Evolutionary conservation across 2,113 vertebrate species (phyloP).

Genomic region (Esox niger): DNA sequence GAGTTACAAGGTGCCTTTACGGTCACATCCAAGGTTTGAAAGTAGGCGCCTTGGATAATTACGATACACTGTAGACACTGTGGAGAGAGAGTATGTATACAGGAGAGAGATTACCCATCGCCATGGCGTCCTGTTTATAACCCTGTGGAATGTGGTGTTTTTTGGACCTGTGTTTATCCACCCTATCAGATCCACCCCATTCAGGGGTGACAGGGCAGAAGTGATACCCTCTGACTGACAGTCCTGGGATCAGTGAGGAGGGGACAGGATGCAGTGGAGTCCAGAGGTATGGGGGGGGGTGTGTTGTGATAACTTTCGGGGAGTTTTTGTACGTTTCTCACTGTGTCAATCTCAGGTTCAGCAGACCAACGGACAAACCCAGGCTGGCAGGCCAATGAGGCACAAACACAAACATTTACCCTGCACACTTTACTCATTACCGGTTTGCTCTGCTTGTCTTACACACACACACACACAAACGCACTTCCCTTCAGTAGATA

Average conservation of each 20-base stretch:
- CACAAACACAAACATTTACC: slow-evolving; percentile 11
- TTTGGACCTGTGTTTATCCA: slow-evolving; percentile 69
- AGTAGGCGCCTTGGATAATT: too few species aligned
- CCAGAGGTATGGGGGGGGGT: too few species aligned
- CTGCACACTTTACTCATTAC: slow-evolving; percentile 9
- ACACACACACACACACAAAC: not conserved
- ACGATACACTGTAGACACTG: too few species aligned
- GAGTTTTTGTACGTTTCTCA: not conserved
- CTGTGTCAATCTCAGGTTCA: slow-evolving; percentile 1
- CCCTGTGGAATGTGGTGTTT: slow-evolving; percentile 57
- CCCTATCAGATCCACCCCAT: slow-evolving; percentile 72
- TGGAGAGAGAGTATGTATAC: too few species aligned
- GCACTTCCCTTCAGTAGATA: too few species aligned
- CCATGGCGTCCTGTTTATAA: not conserved
- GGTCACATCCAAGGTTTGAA: too few species aligned
- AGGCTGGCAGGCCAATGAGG: slow-evolving; percentile 7
- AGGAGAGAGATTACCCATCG: too few species aligned
- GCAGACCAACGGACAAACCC: not conserved
- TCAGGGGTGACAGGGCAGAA: slow-evolving; percentile 62
- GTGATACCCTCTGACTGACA: slow-evolving; percentile 56
- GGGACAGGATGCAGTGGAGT: not conserved
- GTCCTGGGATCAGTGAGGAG: not conserved
- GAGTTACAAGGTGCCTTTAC: not conserved
- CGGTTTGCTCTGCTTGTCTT: not conserved
- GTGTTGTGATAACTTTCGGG: not conserved